These are phyloP conservation scores for Ethmia dodecea DNA, from an alignment of 2,888 invertebrate genomes.

Conservation along the genomic window DNA sequence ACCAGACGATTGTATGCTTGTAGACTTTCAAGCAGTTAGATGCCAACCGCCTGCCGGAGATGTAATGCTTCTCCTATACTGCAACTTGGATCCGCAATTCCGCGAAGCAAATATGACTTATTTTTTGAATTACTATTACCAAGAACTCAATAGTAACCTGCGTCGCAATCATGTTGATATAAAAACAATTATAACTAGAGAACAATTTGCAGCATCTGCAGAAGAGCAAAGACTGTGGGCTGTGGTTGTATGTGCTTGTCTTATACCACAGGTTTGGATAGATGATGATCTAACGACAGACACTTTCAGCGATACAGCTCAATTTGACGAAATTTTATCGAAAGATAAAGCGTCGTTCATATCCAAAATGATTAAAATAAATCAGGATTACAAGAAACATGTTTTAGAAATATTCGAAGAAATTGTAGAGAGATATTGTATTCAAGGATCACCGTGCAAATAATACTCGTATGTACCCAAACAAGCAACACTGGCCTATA, in stretches of 20 bases:
- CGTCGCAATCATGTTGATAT: conserved; percentile 46
- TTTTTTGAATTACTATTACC: conserved; percentile 77
- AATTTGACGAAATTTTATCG: conserved; percentile 74
- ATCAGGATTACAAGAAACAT: conserved; percentile 65
- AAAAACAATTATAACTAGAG: conserved; percentile 48
- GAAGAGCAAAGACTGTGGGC: conserved; percentile 72
- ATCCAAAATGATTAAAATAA: conserved; percentile 67
- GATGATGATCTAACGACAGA: conserved; percentile 63
- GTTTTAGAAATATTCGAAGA: conserved; percentile 75
- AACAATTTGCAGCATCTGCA: conserved; percentile 60
- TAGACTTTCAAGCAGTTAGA: conserved; percentile 83
- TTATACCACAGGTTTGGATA: conserved; percentile 71
- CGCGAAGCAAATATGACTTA: conserved; percentile 64
- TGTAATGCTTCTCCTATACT: conserved; percentile 72
- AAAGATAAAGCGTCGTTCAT: conserved; percentile 74
- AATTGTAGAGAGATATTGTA: conserved; percentile 67
- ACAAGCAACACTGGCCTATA: too few relatives aligned
- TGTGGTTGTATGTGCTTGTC: conserved; percentile 73
- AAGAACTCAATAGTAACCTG: conserved; percentile 59
- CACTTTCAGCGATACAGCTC: conserved; percentile 60
- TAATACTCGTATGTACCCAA: too few relatives aligned
- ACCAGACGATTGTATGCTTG: conserved; percentile 78
- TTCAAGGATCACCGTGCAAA: too few relatives aligned
- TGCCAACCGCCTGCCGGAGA: conserved; percentile 83
- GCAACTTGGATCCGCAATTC: conserved; percentile 66